Conservation (phyloP, 2,888 invertebrate species). For the Tenthredo scrophulariae region DNA sequence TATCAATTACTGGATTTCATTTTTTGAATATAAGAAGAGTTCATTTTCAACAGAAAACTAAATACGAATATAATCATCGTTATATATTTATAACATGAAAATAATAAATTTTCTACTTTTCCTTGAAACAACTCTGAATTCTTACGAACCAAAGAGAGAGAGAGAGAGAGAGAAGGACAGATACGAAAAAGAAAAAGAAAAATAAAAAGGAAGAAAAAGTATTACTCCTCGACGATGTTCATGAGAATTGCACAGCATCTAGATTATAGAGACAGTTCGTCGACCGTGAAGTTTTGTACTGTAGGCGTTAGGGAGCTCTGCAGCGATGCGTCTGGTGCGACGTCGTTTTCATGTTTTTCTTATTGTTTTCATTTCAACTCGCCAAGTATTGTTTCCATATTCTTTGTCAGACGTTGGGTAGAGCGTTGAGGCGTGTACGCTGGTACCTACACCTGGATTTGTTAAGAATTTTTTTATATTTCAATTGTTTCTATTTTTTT, state of each 20-base stretch:
- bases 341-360: slow-evolving; percentile 39
- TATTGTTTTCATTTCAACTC: slow-evolving; percentile 48
- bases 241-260: slow-evolving; percentile 25
- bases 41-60: neutral
- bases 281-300: slow-evolving; percentile 47
- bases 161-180: neutral
- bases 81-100: neutral
- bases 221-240: neutral
- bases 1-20: neutral
- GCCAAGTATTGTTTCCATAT: slow-evolving; percentile 38
- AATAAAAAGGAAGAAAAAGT: neutral
- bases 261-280: slow-evolving; percentile 39
- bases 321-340: slow-evolving; percentile 32
- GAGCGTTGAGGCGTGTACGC: neutral
- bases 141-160: neutral
- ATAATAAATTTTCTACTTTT: neutral
- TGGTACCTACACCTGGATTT: neutral
- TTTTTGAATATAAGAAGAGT: neutral
- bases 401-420: slow-evolving; percentile 32
- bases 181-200: neutral
- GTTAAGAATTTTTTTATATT: neutral
- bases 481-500: neutral
- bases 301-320: slow-evolving; percentile 16
- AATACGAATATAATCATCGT: neutral
- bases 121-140: neutral